Base-by-base conservation (phyloP, 2,888 invertebrate species). In the Nipponacmea schrenckii region DNA sequence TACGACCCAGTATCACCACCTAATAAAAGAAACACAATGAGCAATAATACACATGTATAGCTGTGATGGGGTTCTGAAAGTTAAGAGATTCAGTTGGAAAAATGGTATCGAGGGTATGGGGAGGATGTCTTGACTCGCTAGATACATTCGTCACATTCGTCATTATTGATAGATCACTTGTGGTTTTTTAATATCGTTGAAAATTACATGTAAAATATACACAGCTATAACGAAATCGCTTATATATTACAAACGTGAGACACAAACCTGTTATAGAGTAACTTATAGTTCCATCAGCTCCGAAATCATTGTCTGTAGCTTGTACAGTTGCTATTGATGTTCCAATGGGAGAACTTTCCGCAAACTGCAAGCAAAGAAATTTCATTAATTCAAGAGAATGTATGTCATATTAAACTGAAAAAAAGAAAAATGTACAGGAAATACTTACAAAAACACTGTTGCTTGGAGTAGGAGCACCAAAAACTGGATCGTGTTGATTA, bases 291-390 rank as follows among this genome's bases (percentile, higher is more conserved):
- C 82, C 83, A 68, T 79, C 83, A 8, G 27, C 44, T 0, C 84
- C 85, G 39, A 62, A 64, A 67, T 87, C 87, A 44, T 56, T 44
- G 69, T 87, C 87, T 10, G 79, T 76, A 0, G 85, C 86, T 15
- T 67, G 62, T 4, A 86, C 74, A 17, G 71, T 74, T 1, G 76
- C 73, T 1, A 86, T 77, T 2, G 66, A 27, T 2, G 74, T 73
- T 0, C 81, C 85, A 1, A 77, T 64, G 3, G 56, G 31, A 4
- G 72, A 72, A 44, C 74, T 73, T 67, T 84, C 84, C 27, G 74
- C 56, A 20, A 78, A 56, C 81, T 81, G 62, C 17, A 69, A 65
- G 26, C 31, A 7, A 68, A 68, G n/a, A 14, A 39, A 5, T 39
- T 39, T 39, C 4, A 31, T 31, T 5, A 31, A 3, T 5, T 24